Conservation (phyloP, 2,888 invertebrate genomes). For the Byasa hedistus region DNA sequence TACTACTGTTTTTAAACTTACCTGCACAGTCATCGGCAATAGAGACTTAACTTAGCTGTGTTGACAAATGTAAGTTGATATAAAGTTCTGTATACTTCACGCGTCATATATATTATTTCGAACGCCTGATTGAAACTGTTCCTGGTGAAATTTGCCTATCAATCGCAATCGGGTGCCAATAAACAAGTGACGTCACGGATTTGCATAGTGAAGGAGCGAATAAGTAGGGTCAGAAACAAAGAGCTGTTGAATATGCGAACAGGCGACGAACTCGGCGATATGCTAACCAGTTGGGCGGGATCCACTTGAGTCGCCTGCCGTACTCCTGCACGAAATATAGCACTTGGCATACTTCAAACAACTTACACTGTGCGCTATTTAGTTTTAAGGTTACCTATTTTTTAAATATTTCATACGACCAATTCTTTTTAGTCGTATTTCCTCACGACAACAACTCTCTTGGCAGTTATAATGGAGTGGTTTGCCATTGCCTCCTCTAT, state of each 20-base stretch:
- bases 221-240: constrained; percentile 74
- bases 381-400: not conserved
- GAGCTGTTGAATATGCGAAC: constrained; percentile 74
- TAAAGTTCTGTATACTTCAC: not conserved
- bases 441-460: too few species aligned
- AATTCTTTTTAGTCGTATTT: too few species aligned
- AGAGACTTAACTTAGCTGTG: not conserved
- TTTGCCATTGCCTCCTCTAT: too few species aligned
- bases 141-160: constrained; percentile 18
- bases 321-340: constrained; percentile 31
- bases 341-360: constrained; percentile 29
- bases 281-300: constrained; percentile 56
- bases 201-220: constrained; percentile 62
- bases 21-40: too few species aligned
- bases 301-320: constrained; percentile 30
- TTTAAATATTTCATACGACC: too few species aligned
- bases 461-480: too few species aligned
- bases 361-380: constrained; percentile 21
- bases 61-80: not conserved
- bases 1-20: too few species aligned
- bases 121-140: not conserved
- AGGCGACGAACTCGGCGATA: constrained; percentile 62
- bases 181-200: constrained; percentile 51
- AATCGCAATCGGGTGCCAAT: constrained; percentile 30
- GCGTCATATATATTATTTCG: not conserved